Evolutionary conservation across 2,113 vertebrate species (phyloP).

Genomic region (Phrynosoma platyrhinos): DNA sequence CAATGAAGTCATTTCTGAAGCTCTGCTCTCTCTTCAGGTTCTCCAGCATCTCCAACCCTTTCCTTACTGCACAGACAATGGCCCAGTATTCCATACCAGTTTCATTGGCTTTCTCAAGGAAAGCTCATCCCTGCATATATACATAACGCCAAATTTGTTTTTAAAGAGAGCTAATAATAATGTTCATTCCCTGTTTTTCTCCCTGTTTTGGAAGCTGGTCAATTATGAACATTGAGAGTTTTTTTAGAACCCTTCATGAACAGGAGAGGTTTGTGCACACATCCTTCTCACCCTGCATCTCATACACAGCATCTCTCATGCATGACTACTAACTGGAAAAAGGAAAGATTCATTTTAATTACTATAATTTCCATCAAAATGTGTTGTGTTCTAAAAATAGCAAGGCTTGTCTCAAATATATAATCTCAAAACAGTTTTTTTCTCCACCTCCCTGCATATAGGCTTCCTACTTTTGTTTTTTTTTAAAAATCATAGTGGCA

Average conservation of each 20-base stretch:
- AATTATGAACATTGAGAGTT: not conserved
- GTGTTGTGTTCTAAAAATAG: constrained; percentile 13
- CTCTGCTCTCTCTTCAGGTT: not conserved
- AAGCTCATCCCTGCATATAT: not conserved
- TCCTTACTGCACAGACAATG: too few relatives aligned
- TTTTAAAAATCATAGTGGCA: too few relatives aligned
- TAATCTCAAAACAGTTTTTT: constrained; percentile 8
- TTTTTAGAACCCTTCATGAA: not conserved
- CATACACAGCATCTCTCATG: not conserved
- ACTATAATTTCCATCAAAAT: constrained; percentile 22
- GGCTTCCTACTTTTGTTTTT: not conserved
- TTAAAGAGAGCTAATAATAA: not conserved
- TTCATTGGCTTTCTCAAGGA: not conserved
- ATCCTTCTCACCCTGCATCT: not conserved
- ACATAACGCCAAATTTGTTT: not conserved
- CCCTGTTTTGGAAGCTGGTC: not conserved
- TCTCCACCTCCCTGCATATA: not conserved
- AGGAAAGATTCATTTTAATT: constrained; percentile 19
- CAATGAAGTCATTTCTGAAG: not conserved
- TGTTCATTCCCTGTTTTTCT: not conserved
- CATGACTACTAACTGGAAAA: not conserved
- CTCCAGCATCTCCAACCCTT: too few relatives aligned
- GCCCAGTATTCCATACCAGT: not conserved
- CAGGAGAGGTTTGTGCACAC: too few relatives aligned
- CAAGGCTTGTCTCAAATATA: not conserved